Conservation (phyloP, 2,888 invertebrate species). For the Listrodromus nycthemerus region DNA sequence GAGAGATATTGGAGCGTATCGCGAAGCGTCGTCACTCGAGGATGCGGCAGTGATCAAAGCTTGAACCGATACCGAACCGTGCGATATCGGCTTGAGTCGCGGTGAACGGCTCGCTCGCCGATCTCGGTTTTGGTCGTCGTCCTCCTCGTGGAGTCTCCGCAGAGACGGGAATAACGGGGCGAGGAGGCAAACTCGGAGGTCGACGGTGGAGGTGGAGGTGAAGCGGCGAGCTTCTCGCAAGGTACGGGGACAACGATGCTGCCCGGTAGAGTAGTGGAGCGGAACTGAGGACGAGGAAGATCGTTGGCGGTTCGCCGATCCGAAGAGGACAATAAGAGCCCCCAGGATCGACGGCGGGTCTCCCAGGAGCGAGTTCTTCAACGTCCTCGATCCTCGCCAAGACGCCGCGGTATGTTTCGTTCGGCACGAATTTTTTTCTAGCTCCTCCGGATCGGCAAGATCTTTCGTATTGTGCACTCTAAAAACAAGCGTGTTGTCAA, state of each 20-base stretch:
- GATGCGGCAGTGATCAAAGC: not conserved
- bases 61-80: not conserved
- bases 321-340: constrained; percentile 72
- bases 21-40: not conserved
- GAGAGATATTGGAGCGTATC: constrained; percentile 25
- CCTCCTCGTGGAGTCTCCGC: constrained; percentile 24
- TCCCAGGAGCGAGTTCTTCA: constrained; percentile 19
- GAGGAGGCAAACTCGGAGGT: constrained; percentile 21
- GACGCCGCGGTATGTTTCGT: not conserved
- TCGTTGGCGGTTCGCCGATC: constrained; percentile 56
- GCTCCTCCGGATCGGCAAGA: not conserved
- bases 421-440: not conserved
- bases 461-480: not conserved
- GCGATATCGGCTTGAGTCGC: not conserved
- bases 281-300: constrained; percentile 78
- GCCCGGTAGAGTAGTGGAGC: constrained; percentile 79
- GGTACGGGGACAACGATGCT: constrained; percentile 73
- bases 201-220: constrained; percentile 19
- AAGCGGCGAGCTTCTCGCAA: constrained; percentile 17
- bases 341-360: constrained; percentile 39
- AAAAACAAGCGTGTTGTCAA: no score
- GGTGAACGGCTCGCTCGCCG: constrained; percentile 18
- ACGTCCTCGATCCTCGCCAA: not conserved
- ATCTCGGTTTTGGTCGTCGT: constrained; percentile 24
- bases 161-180: constrained; percentile 67